These are phyloP conservation scores for Lepisosteus oculatus DNA, from an alignment of 2,113 vertebrate species.

Conservation along the genomic window DNA sequence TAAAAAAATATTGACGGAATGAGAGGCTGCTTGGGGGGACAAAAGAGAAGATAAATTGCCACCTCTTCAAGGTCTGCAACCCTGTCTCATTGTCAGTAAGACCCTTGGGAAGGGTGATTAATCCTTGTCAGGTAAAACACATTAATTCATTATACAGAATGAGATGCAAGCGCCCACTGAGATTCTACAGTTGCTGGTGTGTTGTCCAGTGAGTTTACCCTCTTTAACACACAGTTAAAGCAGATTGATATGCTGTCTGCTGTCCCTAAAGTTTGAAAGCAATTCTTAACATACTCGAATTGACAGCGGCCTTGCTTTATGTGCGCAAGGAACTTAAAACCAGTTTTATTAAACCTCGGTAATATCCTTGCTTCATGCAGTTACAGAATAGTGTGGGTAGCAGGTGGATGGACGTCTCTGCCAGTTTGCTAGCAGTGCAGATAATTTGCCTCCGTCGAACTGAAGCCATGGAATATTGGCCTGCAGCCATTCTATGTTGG, in stretches of 20 bases:
- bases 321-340: too few relatives aligned
- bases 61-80: constrained; percentile 50
- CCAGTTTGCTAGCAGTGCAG: constrained; percentile 57
- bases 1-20: constrained; percentile 44
- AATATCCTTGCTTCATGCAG: background rate
- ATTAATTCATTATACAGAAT: constrained; percentile 55
- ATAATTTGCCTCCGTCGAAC: constrained; percentile 53
- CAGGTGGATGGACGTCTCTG: constrained; percentile 60
- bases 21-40: constrained; percentile 43
- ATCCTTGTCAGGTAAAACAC: constrained; percentile 64
- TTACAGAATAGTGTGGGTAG: constrained; percentile 49
- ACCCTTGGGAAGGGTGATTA: constrained; percentile 60
- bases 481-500: constrained; percentile 49
- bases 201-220: background rate
- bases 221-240: too few relatives aligned
- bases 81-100: constrained; percentile 43
- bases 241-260: background rate
- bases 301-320: too few relatives aligned
- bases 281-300: background rate
- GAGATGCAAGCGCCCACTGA: constrained; percentile 28
- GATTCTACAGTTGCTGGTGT: constrained; percentile 25
- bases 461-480: constrained; percentile 53
- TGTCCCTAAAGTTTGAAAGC: background rate
- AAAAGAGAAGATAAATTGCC: constrained; percentile 70
- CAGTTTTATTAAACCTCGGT: constrained; percentile 18